Evolutionary conservation across 2,113 vertebrate genomes (phyloP).

Genomic region (Ictalurus punctatus): DNA sequence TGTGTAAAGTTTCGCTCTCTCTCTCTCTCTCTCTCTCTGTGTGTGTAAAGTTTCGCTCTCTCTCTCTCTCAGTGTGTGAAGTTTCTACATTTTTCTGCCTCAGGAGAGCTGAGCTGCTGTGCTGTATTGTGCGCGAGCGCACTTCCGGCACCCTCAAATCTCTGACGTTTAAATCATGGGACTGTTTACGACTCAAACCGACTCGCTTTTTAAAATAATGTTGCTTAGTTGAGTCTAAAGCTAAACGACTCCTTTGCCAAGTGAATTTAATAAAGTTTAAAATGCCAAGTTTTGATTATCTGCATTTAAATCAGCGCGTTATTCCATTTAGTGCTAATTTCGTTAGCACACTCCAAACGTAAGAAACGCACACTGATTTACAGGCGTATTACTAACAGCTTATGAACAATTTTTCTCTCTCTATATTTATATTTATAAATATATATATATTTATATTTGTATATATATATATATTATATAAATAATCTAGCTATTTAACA

Average conservation of each 20-base stretch:
- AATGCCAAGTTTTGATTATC: neutral
- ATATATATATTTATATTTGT: too few species aligned
- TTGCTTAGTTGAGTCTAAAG: neutral
- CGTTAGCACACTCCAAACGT: neutral
- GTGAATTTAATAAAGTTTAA: neutral
- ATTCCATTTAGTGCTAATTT: neutral
- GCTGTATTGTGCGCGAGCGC: neutral
- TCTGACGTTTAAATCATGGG: neutral
- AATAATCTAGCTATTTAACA: neutral
- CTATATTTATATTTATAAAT: too few species aligned
- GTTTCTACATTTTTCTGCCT: neutral
- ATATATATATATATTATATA: neutral
- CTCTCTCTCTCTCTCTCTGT: too few species aligned
- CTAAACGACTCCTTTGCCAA: neutral
- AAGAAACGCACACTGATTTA: neutral
- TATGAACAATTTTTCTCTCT: neutral
- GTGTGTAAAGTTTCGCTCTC: too few species aligned
- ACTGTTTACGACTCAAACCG: neutral
- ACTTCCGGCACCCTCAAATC: neutral
- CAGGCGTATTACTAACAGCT: neutral
- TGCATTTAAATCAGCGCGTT: neutral
- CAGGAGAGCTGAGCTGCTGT: neutral
- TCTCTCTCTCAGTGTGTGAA: too few species aligned
- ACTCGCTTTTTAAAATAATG: neutral
- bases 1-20: too few species aligned